Base-by-base conservation (phyloP, 2,113 vertebrate species). In the Aphelocoma coerulescens region DNA sequence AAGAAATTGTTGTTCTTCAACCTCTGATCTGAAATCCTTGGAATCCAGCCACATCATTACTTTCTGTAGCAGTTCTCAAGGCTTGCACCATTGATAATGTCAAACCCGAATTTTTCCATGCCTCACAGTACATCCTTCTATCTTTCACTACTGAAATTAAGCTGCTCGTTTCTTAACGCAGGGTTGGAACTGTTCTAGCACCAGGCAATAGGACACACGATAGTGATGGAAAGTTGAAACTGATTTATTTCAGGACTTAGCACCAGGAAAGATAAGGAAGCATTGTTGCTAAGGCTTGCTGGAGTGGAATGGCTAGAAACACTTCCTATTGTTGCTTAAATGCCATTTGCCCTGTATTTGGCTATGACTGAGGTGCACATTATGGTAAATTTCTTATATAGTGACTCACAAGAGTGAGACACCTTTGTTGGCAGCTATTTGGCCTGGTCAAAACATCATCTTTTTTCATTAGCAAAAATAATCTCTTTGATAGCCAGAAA, bases 221-320 rank as follows among this genome's bases (percentile, higher is more conserved):
- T 89, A 86, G 68, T 16, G 13, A 28, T 91, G 65, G 83, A 89
- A 93, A 93, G 76, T 39, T 91, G 92, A 94, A 94, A 79, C 61
- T 80, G 51, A 78, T 93, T 96, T 65, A 44, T 88, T 86, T 93
- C 85, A 85, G 51, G 46, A 74, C 39, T 41, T 88, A 46, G 86
- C 65, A 92, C 27, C 43, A 52, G 68, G 57, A 62, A 85, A 78
- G 89, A 91, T 71, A 92, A 59, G 39, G 57, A 91, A 89, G 35
- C 30, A 3, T 33, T 59, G 46, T 88, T 96, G 63, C 79, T 91
- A 84, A 77, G 72, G 43, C 59, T 61, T 74, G 28, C 63, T 59
- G 14, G 39, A 80, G 19, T 62, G 39, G 24, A 93, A 62, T 32
- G n/a, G 52, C 57, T 81, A 19, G 39, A 77, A 95, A 41, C 8